Percentiles rank a stretch among this genome's conserved stretches.
These are phyloP conservation scores for Dasyornis broadbenti DNA, from an alignment of 2,113 vertebrate species.

Conservation along the genomic window DNA sequence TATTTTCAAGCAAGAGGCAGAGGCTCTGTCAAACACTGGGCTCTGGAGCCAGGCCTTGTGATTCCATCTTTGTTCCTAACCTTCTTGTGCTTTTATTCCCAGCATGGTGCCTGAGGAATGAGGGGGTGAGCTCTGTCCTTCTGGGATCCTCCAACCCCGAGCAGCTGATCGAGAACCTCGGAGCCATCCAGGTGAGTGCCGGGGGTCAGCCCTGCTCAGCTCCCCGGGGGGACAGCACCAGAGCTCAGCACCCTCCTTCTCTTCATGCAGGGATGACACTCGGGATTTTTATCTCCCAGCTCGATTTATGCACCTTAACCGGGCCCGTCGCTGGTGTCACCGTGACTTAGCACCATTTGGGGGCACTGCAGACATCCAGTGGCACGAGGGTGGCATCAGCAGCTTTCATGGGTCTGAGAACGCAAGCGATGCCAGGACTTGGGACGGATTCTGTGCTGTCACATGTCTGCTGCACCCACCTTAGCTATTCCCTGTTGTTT, in stretches of 20 bases:
- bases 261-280: accelerated
- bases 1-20: neutral
- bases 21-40: neutral
- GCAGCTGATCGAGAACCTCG: slow-evolving; percentile 95
- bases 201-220: neutral
- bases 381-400: neutral
- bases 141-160: slow-evolving; percentile 93
- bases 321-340: neutral
- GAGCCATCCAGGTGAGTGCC: slow-evolving; percentile 90
- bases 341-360: accelerated
- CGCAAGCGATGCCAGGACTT: accelerated
- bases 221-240: neutral
- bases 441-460: neutral
- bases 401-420: accelerated
- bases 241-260: neutral
- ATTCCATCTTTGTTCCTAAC: neutral
- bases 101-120: slow-evolving; percentile 97
- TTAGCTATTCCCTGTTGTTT: neutral
- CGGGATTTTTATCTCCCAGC: accelerated
- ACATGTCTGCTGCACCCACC: neutral
- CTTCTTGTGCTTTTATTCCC: neutral
- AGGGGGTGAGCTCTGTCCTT: slow-evolving; percentile 96
- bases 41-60: accelerated
- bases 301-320: accelerated
- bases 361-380: accelerated